Percentiles rank a stretch among this genome's conserved stretches.
Conservation (phyloP, 2,797 vertebrate genomes). For the Spea hammondii region DNA sequence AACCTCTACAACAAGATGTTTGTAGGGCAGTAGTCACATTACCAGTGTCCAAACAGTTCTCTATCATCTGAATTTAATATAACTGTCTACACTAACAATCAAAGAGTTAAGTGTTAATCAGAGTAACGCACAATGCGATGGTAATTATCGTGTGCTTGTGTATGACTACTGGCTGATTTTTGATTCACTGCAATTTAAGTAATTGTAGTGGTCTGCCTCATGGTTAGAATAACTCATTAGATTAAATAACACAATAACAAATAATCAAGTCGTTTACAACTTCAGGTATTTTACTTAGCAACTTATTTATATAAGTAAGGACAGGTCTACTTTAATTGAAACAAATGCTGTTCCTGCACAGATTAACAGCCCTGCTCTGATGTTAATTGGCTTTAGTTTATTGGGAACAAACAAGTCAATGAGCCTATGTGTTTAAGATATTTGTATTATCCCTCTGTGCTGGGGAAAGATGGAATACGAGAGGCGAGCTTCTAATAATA, state of each 20-base stretch:
- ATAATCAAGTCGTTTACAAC: neutral
- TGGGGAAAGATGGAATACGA: conserved; percentile 15
- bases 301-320: conserved; percentile 39
- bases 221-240: neutral
- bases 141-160: no score
- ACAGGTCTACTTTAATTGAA: conserved; percentile 44
- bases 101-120: no score
- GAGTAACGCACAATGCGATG: no score
- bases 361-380: conserved; percentile 35
- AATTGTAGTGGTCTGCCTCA: neutral
- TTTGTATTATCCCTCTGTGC: conserved; percentile 41
- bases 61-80: no score
- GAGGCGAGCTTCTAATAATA: conserved; percentile 2
- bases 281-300: conserved; percentile 37
- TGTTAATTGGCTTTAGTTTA: conserved; percentile 48
- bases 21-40: no score
- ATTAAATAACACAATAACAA: conserved; percentile 4
- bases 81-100: no score
- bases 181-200: no score
- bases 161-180: no score
- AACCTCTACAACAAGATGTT: no score
- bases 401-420: conserved; percentile 49
- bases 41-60: no score
- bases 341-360: conserved; percentile 37
- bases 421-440: conserved; percentile 37